Percentiles rank a stretch among this genome's conserved stretches.
These are phyloP conservation scores for Caenorhabditis parvicauda DNA, from an alignment of 2,888 invertebrate species.

Conservation along the genomic window DNA sequence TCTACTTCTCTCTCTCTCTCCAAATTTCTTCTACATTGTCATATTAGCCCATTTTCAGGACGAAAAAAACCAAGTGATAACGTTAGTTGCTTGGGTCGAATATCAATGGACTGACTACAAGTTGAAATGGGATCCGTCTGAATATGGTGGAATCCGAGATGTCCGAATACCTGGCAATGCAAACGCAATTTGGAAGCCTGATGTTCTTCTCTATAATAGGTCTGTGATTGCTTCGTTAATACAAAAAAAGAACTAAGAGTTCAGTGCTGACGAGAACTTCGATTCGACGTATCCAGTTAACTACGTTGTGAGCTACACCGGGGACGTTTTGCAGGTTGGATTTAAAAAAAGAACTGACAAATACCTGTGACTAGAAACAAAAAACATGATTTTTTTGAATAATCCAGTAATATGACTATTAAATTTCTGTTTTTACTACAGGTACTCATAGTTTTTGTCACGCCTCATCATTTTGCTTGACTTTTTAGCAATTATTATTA, in stretches of 20 bases:
- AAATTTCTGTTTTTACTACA: background rate
- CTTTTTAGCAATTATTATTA: too few species aligned
- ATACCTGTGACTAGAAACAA: background rate
- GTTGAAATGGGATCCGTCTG: conserved; percentile 47
- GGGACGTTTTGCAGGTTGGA: conserved; percentile 91
- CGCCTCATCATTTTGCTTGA: too few species aligned
- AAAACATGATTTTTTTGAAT: too few species aligned
- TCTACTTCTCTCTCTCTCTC: too few species aligned
- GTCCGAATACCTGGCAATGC: conserved; percentile 46
- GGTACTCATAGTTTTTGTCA: too few species aligned
- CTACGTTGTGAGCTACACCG: conserved; percentile 81
- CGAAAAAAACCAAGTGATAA: conserved; percentile 54
- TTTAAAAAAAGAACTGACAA: too few species aligned
- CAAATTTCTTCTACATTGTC: too few species aligned
- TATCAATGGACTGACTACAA: conserved; percentile 56
- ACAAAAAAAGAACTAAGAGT: background rate
- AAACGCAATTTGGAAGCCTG: conserved; percentile 50
- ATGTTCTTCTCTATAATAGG: conserved; percentile 50
- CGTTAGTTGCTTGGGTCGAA: conserved; percentile 51
- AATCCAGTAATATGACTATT: too few species aligned
- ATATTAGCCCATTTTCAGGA: conserved; percentile 35
- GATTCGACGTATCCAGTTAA: conserved; percentile 54
- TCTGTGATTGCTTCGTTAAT: background rate
- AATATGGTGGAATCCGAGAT: conserved; percentile 49
- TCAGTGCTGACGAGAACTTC: conserved; percentile 49